Conservation (phyloP, 2,113 vertebrate genomes). For the Cottus gobio region DNA sequence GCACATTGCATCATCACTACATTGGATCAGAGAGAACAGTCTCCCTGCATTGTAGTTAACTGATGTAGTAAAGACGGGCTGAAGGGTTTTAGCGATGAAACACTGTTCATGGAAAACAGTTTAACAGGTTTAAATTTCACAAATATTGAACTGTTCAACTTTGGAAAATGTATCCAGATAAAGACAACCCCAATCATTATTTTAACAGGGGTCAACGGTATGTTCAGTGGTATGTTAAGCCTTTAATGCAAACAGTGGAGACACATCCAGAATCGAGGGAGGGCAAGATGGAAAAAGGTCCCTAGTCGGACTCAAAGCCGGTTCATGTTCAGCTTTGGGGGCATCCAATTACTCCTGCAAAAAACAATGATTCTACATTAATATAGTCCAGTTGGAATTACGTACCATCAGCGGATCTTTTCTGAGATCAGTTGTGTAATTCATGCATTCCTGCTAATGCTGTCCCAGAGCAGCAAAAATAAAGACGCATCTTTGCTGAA, state of each 20-base stretch:
- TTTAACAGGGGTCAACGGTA: background rate
- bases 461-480: background rate
- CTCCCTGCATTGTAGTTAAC: no score
- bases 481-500: slow-evolving; percentile 4
- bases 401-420: background rate
- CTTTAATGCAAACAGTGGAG: no score
- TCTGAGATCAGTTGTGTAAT: background rate
- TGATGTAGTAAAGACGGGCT: no score
- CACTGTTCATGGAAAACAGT: background rate
- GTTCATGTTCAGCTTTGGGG: background rate
- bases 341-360: background rate
- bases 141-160: background rate
- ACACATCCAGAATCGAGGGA: background rate
- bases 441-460: slow-evolving; percentile 2
- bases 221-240: no score
- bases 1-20: no score
- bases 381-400: background rate
- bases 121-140: background rate
- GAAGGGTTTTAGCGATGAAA: background rate
- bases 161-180: background rate
- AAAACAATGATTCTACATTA: background rate
- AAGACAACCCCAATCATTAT: background rate
- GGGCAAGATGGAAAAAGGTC: background rate
- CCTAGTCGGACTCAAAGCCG: background rate
- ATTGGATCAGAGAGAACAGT: no score